Base-by-base conservation (phyloP, 2,888 invertebrate genomes). In the Zele albiditarsus region DNA sequence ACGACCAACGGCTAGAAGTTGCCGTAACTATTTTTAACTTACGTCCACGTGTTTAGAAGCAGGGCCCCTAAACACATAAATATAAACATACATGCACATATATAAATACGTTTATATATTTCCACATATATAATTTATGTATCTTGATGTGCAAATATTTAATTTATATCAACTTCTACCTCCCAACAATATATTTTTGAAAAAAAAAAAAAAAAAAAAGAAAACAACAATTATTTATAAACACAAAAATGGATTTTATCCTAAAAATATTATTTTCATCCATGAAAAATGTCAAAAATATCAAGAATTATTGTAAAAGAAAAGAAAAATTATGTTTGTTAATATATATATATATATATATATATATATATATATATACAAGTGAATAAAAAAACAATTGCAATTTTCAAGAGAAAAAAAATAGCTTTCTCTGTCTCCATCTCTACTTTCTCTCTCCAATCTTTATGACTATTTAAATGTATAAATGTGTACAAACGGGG, bases 1-100 rank as follows among this genome's bases (percentile, higher is more conserved):
- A 70, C 77, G 81, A 75, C 77, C 80, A 80, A 80, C 81, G 80
- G 82, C 84, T 83, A 84, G 83, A 82, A 83, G 77, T 79, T 79
- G 80, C 80, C 75, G 78, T 75, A 81, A 77, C 84, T 86, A 86
- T 84, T 85, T 83, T 76, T 78, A 82, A 83, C 83, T 78, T 71
- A 82, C 80, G 80, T 84, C 83, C 86, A 85, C 85, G 85, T 86
- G 85, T 84, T 84, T 82, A 74, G 79, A 79, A 80, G 80, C 77
- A 65, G 49, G 14, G 16, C n/a, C 28, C 16, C 60, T 28, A 60
- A 60, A 60, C 63, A 46, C 58, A 38, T 69, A 68, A 12, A 69
- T 57, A 16, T 63, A n/a, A 42, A 33, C 42, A n/a, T 16, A n/a
- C 46, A 16, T 46, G 38, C 10, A 38, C 12, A 31, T 5, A 31